Conservation (phyloP, 2,797 vertebrate species). For the Helicolenus hilgendorfi region DNA sequence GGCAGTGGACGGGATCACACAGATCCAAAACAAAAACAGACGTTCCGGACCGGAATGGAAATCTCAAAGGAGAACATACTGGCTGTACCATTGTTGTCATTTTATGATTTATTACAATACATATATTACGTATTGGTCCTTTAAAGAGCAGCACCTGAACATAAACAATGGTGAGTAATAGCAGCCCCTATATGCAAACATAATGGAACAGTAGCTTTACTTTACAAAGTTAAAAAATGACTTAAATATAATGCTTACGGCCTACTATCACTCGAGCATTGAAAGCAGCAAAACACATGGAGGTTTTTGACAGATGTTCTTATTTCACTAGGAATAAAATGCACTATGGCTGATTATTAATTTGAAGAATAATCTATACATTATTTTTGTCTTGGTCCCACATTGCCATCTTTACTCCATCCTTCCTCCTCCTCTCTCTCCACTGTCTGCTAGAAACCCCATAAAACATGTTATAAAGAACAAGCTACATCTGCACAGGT, state of each 20-base stretch:
- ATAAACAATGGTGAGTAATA: not conserved
- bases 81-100: too few species aligned
- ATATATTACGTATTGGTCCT: too few species aligned
- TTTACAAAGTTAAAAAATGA: too few species aligned
- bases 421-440: not conserved
- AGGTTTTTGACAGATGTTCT: not conserved
- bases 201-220: too few species aligned
- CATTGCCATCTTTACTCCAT: not conserved
- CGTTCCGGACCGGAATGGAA: too few species aligned
- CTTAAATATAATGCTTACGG: too few species aligned
- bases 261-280: not conserved
- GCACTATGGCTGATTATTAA: too few species aligned
- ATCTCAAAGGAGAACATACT: too few species aligned
- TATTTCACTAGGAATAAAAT: too few species aligned
- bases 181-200: not conserved
- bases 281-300: not conserved
- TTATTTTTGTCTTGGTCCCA: not conserved
- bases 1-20: too few species aligned
- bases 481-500: constrained; percentile 13
- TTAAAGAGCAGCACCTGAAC: not conserved
- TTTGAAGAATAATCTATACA: not conserved
- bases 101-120: too few species aligned
- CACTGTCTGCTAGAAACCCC: constrained; percentile 49
- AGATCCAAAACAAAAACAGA: too few species aligned
- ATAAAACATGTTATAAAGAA: constrained; percentile 37